Evolutionary conservation across 2,797 vertebrate genomes (phyloP).

Genomic region (Ataeniobius toweri): DNA sequence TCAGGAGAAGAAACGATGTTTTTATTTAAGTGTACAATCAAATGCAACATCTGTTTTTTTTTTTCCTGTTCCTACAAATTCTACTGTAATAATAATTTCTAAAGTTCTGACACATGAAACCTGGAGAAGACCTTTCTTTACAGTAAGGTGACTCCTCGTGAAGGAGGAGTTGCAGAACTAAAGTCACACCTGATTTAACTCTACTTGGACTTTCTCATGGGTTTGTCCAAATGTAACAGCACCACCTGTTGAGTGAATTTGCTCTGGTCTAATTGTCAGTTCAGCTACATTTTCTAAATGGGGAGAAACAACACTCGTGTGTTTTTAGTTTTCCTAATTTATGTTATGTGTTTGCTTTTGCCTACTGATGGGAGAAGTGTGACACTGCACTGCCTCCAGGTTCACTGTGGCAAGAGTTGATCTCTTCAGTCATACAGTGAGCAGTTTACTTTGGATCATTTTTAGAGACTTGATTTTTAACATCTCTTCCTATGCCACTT

Average conservation of each 20-base stretch:
- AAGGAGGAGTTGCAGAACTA: constrained; percentile 20
- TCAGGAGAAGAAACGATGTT: constrained; percentile 38
- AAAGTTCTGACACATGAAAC: constrained; percentile 4
- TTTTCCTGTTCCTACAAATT: not conserved
- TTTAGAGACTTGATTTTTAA: not conserved
- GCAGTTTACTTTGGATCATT: constrained; percentile 1
- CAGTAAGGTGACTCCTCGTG: not conserved
- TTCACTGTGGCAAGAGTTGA: constrained; percentile 49
- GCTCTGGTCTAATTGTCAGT: constrained; percentile 29
- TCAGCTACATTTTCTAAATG: constrained; percentile 60
- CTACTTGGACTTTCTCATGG: constrained; percentile 3
- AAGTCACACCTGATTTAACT: not conserved
- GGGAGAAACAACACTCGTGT: constrained; percentile 43
- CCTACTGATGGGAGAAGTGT: constrained; percentile 2
- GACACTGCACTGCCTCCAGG: not conserved
- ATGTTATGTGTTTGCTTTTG: constrained; percentile 28
- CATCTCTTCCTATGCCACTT: constrained; percentile 5
- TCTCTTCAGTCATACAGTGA: constrained; percentile 37
- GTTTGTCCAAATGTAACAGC: constrained; percentile 50
- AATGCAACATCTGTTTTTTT: not conserved
- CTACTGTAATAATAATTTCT: not conserved
- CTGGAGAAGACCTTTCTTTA: constrained; percentile 5
- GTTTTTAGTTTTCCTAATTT: constrained; percentile 40
- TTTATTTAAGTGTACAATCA: constrained; percentile 30
- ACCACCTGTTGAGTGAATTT: constrained; percentile 9